Conservation (phyloP, 2,113 vertebrate genomes). For the Crotalus viridis region DNA sequence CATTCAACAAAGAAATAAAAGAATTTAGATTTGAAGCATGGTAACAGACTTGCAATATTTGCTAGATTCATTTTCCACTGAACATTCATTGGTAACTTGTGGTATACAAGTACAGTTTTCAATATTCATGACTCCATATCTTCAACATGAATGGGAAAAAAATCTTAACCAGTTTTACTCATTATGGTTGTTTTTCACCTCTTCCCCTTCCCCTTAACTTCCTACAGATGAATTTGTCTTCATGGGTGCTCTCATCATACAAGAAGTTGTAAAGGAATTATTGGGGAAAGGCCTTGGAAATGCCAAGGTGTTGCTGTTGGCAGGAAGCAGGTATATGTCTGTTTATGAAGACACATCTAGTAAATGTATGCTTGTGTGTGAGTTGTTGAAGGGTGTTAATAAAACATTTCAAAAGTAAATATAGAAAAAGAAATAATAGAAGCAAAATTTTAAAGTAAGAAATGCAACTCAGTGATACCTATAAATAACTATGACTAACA, state of each 20-base stretch:
- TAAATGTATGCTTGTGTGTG: neutral
- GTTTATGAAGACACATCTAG: neutral
- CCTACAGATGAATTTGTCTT: slow-evolving; percentile 88
- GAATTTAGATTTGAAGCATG: neutral
- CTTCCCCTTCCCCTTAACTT: neutral
- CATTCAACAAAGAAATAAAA: neutral
- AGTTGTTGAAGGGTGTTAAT: neutral
- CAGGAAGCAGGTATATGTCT: slow-evolving; percentile 89
- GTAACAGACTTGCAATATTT: fast-evolving
- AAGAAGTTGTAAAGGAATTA: slow-evolving; percentile 91
- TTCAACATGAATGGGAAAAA: neutral
- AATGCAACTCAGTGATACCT: neutral
- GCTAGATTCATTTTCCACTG: neutral
- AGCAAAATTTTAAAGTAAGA: neutral
- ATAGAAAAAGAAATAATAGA: neutral
- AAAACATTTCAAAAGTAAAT: neutral
- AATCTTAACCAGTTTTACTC: slow-evolving; percentile 13
- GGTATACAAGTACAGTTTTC: neutral
- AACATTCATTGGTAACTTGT: neutral
- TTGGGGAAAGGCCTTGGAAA: slow-evolving; percentile 86
- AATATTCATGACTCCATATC: neutral
- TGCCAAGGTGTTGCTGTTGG: slow-evolving; percentile 90
- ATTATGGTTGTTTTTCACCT: slow-evolving; percentile 16
- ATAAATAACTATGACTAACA: neutral
- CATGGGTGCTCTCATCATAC: slow-evolving; percentile 96